Percentiles rank a stretch among this genome's conserved stretches.
Evolutionary conservation across 2,888 invertebrate species (phyloP).

Genomic region (Anoplius nigerrimus): DNA sequence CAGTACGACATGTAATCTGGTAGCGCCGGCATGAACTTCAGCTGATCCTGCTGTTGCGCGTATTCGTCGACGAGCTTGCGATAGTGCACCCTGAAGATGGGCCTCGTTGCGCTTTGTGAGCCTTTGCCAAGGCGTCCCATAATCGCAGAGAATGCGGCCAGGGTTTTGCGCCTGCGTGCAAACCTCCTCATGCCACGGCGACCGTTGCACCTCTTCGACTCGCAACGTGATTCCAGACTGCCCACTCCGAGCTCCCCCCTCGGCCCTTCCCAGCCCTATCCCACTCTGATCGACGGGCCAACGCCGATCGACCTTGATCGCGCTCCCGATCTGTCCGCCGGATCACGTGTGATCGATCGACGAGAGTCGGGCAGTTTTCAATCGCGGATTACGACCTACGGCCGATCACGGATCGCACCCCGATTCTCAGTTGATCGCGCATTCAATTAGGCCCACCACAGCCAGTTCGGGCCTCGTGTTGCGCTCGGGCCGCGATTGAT

Average conservation of each 20-base stretch:
- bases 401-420: no score
- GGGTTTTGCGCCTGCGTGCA: slow-evolving; percentile 71
- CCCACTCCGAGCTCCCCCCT: slow-evolving; percentile 32
- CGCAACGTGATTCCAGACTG: slow-evolving; percentile 37
- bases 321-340: no score
- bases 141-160: slow-evolving; percentile 72
- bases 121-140: slow-evolving; percentile 78
- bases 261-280: slow-evolving; percentile 22
- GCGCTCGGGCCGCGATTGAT: no score
- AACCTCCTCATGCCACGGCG: slow-evolving; percentile 72
- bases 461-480: no score
- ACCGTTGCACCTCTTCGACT: slow-evolving; percentile 55
- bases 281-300: slow-evolving; percentile 18
- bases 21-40: slow-evolving; percentile 76
- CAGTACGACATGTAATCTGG: slow-evolving; percentile 79
- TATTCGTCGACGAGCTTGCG: slow-evolving; percentile 79
- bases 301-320: slow-evolving; percentile 3
- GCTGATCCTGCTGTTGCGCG: slow-evolving; percentile 70
- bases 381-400: no score
- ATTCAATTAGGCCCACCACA: no score
- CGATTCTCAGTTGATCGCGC: no score
- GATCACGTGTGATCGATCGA: no score
- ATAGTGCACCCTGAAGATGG: slow-evolving; percentile 78
- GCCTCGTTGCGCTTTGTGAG: slow-evolving; percentile 72
- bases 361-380: no score